phyloP scores from a whole-genome alignment of 2,888 invertebrate species.

The Tetheella fluctuosa region DNA sequence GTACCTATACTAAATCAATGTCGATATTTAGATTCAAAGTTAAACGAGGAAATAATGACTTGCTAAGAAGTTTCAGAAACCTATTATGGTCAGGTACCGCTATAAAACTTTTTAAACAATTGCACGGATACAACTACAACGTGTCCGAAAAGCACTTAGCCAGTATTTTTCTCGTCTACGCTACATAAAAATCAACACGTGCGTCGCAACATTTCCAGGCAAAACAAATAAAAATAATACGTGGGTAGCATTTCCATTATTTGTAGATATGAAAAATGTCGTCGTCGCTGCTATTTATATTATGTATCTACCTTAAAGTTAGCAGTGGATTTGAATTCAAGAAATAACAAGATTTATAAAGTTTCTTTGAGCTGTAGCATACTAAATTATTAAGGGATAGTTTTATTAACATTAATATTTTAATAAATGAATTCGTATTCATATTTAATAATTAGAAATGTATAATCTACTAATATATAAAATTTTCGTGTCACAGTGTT shows the following conservation, averaged over 20 bases:
- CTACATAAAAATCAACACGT: conserved; percentile 9
- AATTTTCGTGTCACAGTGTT: too few species aligned
- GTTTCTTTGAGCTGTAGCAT: neutral
- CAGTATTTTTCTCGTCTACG: conserved; percentile 7
- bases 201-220: neutral
- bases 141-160: neutral
- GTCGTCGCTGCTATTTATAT: neutral
- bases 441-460: too few species aligned
- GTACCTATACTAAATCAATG: too few species aligned
- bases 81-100: neutral
- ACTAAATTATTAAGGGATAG: too few species aligned
- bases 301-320: neutral
- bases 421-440: too few species aligned
- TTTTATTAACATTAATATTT: too few species aligned
- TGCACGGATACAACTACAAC: neutral
- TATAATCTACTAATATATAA: too few species aligned
- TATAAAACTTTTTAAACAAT: neutral
- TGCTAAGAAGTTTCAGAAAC: too few species aligned
- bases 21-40: too few species aligned
- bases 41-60: too few species aligned
- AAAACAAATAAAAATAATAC: conserved; percentile 9
- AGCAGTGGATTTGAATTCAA: conserved; percentile 38
- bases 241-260: conserved; percentile 8
- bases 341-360: conserved; percentile 40
- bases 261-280: conserved; percentile 4